Evolutionary conservation across 2,888 invertebrate genomes (phyloP).

Genomic region (Aspidapion aeneum): DNA sequence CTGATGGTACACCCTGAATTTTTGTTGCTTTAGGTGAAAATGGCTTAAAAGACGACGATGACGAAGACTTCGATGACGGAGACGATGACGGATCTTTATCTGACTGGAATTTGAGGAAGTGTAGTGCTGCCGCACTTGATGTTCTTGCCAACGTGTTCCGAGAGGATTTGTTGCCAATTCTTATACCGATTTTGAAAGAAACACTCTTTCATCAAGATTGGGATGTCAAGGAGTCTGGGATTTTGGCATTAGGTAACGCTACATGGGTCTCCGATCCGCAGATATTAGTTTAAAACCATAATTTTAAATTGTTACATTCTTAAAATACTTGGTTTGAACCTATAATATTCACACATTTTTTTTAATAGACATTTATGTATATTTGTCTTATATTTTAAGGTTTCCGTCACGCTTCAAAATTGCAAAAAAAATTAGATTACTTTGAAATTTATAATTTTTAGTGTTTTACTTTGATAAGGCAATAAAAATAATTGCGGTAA

Average conservation of each 20-base stretch:
- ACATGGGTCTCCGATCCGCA: background rate
- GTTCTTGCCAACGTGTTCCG: constrained; percentile 96
- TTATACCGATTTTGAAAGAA: constrained; percentile 95
- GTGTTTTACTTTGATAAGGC: no score
- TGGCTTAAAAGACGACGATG: constrained; percentile 61
- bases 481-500: no score
- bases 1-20: no score
- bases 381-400: no score
- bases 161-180: constrained; percentile 88
- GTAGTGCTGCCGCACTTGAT: constrained; percentile 97
- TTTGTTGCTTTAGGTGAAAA: constrained; percentile 48
- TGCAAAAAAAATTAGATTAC: no score
- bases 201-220: constrained; percentile 94
- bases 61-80: constrained; percentile 75
- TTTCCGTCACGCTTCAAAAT: no score
- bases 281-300: background rate
- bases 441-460: no score
- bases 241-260: constrained; percentile 66
- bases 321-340: no score
- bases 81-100: constrained; percentile 88
- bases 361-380: no score
- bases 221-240: constrained; percentile 93
- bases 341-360: no score
- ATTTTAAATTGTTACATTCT: background rate
- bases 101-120: constrained; percentile 98